Percentiles rank a stretch among this genome's conserved stretches.
Evolutionary conservation across 53 echinoderm and acorn worm genomes (phyloP).

Genomic region (Zoroaster sp.): DNA sequence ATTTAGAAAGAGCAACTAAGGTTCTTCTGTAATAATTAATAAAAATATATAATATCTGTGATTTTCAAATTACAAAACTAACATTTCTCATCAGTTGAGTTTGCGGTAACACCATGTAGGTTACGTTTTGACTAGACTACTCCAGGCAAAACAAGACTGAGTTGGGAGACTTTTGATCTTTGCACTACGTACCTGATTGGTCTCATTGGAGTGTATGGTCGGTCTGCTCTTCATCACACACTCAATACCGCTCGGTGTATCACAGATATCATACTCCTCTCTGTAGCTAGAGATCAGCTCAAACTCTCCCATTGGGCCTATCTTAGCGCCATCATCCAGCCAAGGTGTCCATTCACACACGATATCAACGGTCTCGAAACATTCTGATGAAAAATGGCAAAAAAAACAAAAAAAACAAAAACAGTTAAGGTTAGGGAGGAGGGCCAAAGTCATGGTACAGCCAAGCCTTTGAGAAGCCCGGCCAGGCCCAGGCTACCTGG

Average conservation of each 20-base stretch:
- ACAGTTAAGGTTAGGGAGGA: no score
- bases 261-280: constrained; percentile 30
- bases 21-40: no score
- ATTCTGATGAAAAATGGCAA: not conserved
- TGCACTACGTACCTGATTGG: constrained; percentile 3
- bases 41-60: no score
- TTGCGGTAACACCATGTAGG: no score
- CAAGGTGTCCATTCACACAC: constrained; percentile 37
- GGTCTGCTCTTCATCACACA: constrained; percentile 20
- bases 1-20: no score
- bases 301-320: constrained; percentile 45
- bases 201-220: not conserved
- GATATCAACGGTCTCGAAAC: not conserved
- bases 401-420: no score
- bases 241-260: constrained; percentile 4
- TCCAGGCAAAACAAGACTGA: not conserved
- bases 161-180: not conserved
- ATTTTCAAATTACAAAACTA: no score
- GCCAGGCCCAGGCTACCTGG: no score
- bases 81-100: no score
- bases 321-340: constrained; percentile 42
- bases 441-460: no score
- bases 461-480: no score
- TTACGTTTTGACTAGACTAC: not conserved
- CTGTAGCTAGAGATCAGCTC: constrained; percentile 45